Evolutionary conservation across 2,888 invertebrate species (phyloP).

Genomic region (Aspidiotus rigidus): DNA sequence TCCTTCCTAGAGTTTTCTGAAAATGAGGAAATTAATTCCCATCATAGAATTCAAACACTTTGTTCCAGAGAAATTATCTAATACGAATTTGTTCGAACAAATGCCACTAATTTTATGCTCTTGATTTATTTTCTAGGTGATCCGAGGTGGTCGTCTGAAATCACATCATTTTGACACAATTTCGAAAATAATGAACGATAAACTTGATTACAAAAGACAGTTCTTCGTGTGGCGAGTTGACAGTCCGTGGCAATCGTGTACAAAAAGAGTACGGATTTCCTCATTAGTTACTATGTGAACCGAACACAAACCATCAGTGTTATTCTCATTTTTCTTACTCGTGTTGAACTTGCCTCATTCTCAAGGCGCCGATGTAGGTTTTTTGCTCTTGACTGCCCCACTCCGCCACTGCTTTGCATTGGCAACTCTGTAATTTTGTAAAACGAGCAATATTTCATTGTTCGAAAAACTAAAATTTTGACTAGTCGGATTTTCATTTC

Average conservation of each 20-base stretch:
- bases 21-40: background rate
- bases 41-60: background rate
- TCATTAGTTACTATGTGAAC: too few relatives aligned
- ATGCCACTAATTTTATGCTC: background rate
- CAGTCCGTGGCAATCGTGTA: constrained; percentile 90
- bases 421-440: too few relatives aligned
- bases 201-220: constrained; percentile 68
- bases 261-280: constrained; percentile 54
- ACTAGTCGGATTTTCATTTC: too few relatives aligned
- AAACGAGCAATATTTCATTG: too few relatives aligned
- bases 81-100: too few relatives aligned
- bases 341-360: too few relatives aligned
- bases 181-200: constrained; percentile 63
- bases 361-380: too few relatives aligned
- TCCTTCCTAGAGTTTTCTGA: background rate
- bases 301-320: too few relatives aligned
- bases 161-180: constrained; percentile 82
- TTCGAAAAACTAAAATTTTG: too few relatives aligned
- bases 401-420: too few relatives aligned
- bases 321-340: too few relatives aligned
- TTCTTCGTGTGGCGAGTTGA: constrained; percentile 94
- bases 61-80: background rate
- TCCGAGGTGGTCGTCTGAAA: constrained; percentile 69
- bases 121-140: constrained; percentile 53
- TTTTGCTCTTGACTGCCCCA: too few relatives aligned